phyloP scores from a whole-genome alignment of 2,888 invertebrate species.

The Falcaria lacertinaria region DNA sequence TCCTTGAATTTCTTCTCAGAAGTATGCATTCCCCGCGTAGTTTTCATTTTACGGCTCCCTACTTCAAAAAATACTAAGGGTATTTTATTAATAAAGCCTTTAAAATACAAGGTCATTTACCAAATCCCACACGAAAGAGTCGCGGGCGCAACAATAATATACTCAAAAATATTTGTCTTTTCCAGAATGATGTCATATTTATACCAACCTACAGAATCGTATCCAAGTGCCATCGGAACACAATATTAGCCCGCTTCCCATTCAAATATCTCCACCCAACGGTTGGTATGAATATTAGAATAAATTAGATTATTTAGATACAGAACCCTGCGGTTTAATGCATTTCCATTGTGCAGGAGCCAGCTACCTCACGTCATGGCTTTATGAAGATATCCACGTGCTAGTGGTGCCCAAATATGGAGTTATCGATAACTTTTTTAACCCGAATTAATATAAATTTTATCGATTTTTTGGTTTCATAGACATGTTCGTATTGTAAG shows the following conservation, averaged over 20 bases:
- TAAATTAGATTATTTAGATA: slow-evolving; percentile 12
- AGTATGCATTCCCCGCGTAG: too few relatives aligned
- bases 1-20: too few relatives aligned
- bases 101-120: too few relatives aligned
- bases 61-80: too few relatives aligned
- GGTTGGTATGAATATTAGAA: slow-evolving; percentile 13
- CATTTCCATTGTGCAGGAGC: slow-evolving; percentile 2
- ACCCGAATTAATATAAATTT: too few relatives aligned
- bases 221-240: not conserved
- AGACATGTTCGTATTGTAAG: too few relatives aligned
- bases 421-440: not conserved
- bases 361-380: not conserved
- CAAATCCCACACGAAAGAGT: too few relatives aligned
- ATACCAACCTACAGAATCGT: not conserved
- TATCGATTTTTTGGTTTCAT: too few relatives aligned
- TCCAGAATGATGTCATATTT: not conserved
- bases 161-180: not conserved
- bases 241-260: not conserved
- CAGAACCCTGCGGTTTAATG: slow-evolving; percentile 5
- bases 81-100: too few relatives aligned
- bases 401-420: not conserved
- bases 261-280: not conserved
- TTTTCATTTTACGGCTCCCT: too few relatives aligned
- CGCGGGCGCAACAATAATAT: not conserved
- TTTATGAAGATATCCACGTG: slow-evolving; percentile 2